phyloP scores from a whole-genome alignment of 2,888 invertebrate genomes.

The Salticus scenicus region DNA sequence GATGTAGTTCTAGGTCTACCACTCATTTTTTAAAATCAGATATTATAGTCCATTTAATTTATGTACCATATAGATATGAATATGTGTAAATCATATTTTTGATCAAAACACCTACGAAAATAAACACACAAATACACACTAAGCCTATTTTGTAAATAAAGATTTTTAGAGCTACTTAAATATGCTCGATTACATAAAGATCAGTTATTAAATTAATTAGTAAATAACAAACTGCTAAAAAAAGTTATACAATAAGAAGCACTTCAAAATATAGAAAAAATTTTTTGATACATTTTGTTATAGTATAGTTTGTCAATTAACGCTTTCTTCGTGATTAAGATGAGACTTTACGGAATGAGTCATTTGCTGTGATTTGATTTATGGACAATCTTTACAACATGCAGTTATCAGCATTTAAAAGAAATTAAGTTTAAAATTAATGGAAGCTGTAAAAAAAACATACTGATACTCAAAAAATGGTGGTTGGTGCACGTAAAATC shows the following conservation, averaged over 20 bases:
- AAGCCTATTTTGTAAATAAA: slow-evolving; percentile 44
- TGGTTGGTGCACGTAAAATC: too few species aligned
- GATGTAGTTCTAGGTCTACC: slow-evolving; percentile 97
- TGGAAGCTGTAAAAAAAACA: too few species aligned
- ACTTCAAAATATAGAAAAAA: not conserved
- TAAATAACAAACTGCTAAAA: not conserved
- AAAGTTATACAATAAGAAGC: not conserved
- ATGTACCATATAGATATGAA: slow-evolving; percentile 28
- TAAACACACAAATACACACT: slow-evolving; percentile 21
- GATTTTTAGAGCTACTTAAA: not conserved
- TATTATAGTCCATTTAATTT: slow-evolving; percentile 45
- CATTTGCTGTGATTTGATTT: too few species aligned
- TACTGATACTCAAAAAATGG: too few species aligned
- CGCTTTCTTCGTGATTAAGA: slow-evolving; percentile 39
- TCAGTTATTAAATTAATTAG: not conserved
- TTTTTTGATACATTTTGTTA: slow-evolving; percentile 45
- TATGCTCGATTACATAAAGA: not conserved
- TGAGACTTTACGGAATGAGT: not conserved
- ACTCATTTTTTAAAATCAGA: slow-evolving; percentile 81
- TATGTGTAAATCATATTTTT: slow-evolving; percentile 41
- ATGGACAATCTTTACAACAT: too few species aligned
- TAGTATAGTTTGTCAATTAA: slow-evolving; percentile 59
- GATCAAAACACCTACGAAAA: slow-evolving; percentile 27
- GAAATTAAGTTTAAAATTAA: too few species aligned
- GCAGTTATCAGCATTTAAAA: too few species aligned